Conservation (phyloP, 2,113 vertebrate genomes). For the Seriola aureovittata region DNA sequence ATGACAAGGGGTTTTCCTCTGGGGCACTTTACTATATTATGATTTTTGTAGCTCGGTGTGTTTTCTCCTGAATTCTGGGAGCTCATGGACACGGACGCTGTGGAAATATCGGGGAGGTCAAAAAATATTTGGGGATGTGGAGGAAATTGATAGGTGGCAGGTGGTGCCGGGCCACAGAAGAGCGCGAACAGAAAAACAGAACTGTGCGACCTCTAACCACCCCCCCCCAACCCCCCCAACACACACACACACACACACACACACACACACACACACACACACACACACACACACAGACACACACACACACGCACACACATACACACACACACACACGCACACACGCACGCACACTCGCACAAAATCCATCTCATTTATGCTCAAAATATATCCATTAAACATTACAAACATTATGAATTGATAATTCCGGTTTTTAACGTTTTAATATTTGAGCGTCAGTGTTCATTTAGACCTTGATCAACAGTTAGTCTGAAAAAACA, state of each 20-base stretch:
- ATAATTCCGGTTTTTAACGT: neutral
- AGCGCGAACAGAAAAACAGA: slow-evolving; percentile 58
- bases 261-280: neutral
- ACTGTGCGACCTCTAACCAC: neutral
- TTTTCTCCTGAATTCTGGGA: neutral
- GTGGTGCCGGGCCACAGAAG: slow-evolving; percentile 68
- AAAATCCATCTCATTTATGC: neutral
- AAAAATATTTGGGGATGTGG: slow-evolving; percentile 67
- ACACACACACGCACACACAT: neutral
- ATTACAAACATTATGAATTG: neutral
- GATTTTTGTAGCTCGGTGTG: neutral
- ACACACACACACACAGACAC: neutral
- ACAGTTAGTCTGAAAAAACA: neutral
- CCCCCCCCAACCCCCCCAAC: neutral
- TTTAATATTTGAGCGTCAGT: neutral
- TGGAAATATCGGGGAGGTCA: slow-evolving; percentile 69
- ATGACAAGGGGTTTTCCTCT: neutral
- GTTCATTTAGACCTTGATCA: neutral
- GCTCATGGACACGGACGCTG: slow-evolving; percentile 12
- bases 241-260: neutral
- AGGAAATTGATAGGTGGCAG: slow-evolving; percentile 79
- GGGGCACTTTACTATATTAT: neutral
- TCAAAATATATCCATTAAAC: neutral
- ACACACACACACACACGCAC: too few relatives aligned
- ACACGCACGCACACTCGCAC: neutral